Evolutionary conservation across 2,113 vertebrate genomes (phyloP).

Genomic region (Silurus glanis): DNA sequence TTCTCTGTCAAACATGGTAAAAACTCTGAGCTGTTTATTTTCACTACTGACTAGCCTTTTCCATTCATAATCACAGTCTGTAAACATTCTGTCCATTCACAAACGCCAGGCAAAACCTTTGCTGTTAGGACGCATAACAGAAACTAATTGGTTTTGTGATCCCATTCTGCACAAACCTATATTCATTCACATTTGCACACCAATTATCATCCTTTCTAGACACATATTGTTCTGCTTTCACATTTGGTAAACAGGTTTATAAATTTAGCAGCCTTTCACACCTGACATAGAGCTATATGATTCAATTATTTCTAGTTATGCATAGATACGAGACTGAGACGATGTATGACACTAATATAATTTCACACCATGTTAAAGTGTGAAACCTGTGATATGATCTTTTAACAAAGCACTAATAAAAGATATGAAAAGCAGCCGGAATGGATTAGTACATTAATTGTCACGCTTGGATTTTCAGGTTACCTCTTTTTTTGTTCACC

Average conservation of each 20-base stretch:
- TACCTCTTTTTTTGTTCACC: background rate
- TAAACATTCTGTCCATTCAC: background rate
- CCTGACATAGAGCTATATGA: background rate
- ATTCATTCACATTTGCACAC: background rate
- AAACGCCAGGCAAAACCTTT: background rate
- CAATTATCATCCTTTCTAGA: background rate
- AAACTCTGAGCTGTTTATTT: background rate
- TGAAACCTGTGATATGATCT: slow-evolving; percentile 20
- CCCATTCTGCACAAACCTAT: background rate
- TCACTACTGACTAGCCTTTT: background rate
- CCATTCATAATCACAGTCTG: background rate
- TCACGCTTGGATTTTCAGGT: background rate
- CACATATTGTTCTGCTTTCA: background rate
- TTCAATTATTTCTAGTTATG: background rate
- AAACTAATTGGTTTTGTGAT: background rate
- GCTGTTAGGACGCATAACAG: background rate
- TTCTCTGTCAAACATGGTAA: background rate
- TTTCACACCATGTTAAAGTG: slow-evolving; percentile 36
- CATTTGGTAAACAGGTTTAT: background rate
- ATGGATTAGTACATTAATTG: slow-evolving; percentile 9
- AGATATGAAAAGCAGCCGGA: slow-evolving; percentile 1
- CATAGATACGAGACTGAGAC: background rate
- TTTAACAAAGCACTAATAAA: background rate
- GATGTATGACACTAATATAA: slow-evolving; percentile 8
- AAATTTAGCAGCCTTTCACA: background rate